Conservation (phyloP, 2,113 vertebrate species). For the Thomomys bottae region DNA sequence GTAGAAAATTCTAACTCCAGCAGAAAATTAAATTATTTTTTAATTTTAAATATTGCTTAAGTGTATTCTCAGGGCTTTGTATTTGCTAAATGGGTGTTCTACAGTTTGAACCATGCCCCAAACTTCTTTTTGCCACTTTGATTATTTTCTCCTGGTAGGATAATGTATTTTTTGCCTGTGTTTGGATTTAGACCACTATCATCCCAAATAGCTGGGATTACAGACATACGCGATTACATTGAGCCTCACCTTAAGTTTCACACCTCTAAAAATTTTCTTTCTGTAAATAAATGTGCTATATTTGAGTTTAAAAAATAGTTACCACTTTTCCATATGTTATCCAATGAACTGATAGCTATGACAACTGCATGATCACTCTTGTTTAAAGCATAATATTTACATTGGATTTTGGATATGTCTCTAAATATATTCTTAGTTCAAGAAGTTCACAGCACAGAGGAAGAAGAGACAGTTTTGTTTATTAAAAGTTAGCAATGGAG, state of each 20-base stretch:
- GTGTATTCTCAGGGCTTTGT: too few species aligned
- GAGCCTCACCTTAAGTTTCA: not conserved
- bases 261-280: not conserved
- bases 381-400: not conserved
- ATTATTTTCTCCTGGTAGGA: too few species aligned
- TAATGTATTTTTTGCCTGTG: too few species aligned
- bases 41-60: too few species aligned
- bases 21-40: slow-evolving; percentile 2
- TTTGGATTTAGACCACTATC: too few species aligned
- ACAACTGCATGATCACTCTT: not conserved
- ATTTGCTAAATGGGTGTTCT: too few species aligned
- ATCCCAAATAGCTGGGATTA: too few species aligned
- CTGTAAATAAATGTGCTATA: not conserved
- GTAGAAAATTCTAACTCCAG: not conserved
- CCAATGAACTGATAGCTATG: not conserved
- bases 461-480: not conserved
- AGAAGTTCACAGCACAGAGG: not conserved
- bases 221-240: too few species aligned
- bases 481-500: not conserved
- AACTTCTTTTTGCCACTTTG: too few species aligned
- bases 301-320: not conserved
- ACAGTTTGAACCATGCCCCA: not conserved
- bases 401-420: not conserved
- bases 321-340: not conserved
- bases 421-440: not conserved